Conservation (phyloP, 2,888 invertebrate genomes). For the Bruchidius siliquastri region DNA sequence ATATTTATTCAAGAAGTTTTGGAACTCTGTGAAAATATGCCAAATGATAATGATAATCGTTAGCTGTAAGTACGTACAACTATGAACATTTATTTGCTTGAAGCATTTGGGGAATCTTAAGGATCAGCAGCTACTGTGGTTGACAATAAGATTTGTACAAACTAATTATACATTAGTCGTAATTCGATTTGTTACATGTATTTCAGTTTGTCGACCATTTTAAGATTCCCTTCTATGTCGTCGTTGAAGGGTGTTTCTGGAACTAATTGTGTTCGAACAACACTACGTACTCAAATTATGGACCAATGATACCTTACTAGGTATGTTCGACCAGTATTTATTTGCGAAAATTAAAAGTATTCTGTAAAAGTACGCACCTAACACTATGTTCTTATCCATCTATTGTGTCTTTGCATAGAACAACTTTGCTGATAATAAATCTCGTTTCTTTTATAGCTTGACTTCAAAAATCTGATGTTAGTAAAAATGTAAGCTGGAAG, state of each 20-base stretch:
- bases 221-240: neutral
- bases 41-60: neutral
- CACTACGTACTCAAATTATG: too few species aligned
- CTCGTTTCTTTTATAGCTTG: too few species aligned
- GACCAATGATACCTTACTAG: too few species aligned
- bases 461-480: too few species aligned
- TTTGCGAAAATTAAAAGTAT: too few species aligned
- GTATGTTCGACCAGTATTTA: too few species aligned
- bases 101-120: neutral
- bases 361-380: too few species aligned
- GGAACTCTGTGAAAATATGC: neutral
- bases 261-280: too few species aligned
- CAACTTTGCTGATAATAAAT: too few species aligned
- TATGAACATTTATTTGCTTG: neutral
- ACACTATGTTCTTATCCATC: too few species aligned
- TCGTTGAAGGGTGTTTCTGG: neutral
- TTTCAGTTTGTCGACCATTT: neutral
- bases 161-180: neutral
- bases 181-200: neutral
- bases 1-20: neutral
- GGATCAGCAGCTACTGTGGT: neutral
- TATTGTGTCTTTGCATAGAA: too few species aligned
- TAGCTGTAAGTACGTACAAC: neutral
- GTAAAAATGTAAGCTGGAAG: too few species aligned
- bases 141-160: neutral